A percentile compares a stretch with the other conserved stretches of the same genome.
These are phyloP conservation scores for Isurus oxyrinchus DNA, from an alignment of 2,113 vertebrate genomes.

Conservation along the genomic window DNA sequence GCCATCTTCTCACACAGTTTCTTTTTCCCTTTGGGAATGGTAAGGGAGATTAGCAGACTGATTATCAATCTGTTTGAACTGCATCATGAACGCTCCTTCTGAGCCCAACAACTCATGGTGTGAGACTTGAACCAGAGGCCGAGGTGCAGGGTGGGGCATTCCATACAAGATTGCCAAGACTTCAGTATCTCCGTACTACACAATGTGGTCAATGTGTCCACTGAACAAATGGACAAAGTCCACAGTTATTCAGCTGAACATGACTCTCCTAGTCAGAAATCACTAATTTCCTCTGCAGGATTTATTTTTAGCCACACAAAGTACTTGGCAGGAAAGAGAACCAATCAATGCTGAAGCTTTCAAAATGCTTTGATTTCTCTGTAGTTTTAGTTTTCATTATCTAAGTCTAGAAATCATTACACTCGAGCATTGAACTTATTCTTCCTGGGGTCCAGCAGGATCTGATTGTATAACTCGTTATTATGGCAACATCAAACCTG, in stretches of 20 bases:
- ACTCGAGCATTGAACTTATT: background rate
- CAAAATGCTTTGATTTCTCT: background rate
- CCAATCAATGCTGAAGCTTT: background rate
- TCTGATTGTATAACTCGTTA: background rate
- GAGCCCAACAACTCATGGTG: no score
- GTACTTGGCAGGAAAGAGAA: background rate
- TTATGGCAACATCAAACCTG: background rate
- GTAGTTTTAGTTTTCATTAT: background rate
- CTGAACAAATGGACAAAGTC: background rate
- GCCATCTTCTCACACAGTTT: no score
- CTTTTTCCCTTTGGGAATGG: no score
- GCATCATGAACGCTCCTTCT: no score
- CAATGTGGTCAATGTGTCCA: no score
- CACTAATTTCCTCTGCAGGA: background rate
- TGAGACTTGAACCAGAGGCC: no score
- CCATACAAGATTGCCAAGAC: no score
- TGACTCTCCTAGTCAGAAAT: background rate
- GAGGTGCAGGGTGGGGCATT: no score
- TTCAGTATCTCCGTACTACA: no score
- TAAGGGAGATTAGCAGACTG: no score
- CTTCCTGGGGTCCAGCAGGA: background rate
- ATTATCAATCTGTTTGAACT: no score
- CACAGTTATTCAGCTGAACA: background rate
- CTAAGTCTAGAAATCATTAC: background rate
- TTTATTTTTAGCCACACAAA: background rate